Percentiles rank a stretch among this genome's conserved stretches.
Evolutionary conservation across 2,113 vertebrate genomes (phyloP).

Genomic region (Aldabrachelys gigantea): DNA sequence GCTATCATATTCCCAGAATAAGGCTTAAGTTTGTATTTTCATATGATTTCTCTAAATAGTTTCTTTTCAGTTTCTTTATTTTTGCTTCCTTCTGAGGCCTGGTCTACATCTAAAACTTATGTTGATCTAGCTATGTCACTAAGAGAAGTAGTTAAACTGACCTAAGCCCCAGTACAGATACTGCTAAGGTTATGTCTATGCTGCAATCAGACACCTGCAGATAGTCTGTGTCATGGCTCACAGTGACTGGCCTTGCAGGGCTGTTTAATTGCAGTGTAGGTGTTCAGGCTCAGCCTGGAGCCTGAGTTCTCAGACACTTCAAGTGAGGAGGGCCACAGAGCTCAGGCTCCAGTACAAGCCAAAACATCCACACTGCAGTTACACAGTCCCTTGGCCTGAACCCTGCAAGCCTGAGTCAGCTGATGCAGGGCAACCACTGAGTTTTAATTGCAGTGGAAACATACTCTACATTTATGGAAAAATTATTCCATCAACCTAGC

Average conservation of each 20-base stretch:
- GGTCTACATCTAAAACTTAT: background rate
- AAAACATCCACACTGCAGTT: background rate
- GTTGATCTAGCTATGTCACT: background rate
- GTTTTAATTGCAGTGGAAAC: background rate
- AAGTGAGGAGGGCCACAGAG: background rate
- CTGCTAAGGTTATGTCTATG: background rate
- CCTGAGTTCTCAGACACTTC: background rate
- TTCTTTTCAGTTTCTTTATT: background rate
- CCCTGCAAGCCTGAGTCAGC: background rate
- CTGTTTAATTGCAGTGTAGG: background rate
- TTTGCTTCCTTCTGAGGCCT: background rate
- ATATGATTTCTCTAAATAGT: background rate
- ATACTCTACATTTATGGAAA: background rate
- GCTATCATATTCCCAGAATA: rapidly evolving
- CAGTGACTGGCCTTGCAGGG: background rate
- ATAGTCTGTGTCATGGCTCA: background rate
- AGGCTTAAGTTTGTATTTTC: background rate
- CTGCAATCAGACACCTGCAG: background rate
- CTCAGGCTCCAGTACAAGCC: background rate
- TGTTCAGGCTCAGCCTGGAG: background rate
- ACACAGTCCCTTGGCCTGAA: background rate
- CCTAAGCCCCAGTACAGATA: background rate
- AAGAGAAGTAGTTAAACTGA: background rate
- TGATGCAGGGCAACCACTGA: background rate
- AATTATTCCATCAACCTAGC: background rate